Evolutionary conservation across 2,113 vertebrate genomes (phyloP).

Genomic region (Anser brachyrhynchus): DNA sequence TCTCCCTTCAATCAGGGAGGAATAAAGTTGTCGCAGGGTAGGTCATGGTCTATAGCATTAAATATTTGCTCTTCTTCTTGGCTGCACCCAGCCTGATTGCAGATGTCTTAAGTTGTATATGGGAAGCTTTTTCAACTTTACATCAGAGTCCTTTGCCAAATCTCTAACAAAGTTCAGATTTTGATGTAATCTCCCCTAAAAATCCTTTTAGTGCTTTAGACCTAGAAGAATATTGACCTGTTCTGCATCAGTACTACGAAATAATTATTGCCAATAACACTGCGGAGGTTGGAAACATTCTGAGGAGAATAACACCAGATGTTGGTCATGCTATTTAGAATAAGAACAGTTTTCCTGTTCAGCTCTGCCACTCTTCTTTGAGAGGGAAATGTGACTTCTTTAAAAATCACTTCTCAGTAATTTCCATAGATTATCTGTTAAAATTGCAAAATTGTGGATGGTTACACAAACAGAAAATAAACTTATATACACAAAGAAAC

Average conservation of each 20-base stretch:
- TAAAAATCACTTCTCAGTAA: not conserved
- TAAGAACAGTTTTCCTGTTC: not conserved
- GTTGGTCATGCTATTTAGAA: not conserved
- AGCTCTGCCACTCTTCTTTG: not conserved
- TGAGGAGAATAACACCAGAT: not conserved
- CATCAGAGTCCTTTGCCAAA: not conserved
- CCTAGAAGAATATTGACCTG: not conserved
- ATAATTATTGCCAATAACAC: not conserved
- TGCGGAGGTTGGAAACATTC: not conserved
- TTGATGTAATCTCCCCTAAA: not conserved
- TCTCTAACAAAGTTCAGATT: not conserved
- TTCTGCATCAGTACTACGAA: not conserved
- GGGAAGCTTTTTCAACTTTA: not conserved
- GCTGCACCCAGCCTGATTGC: not conserved
- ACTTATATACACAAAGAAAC: not conserved
- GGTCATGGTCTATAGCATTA: not conserved
- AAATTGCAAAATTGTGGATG: not conserved
- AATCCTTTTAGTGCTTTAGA: not conserved
- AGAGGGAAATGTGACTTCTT: not conserved
- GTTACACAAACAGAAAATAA: not conserved
- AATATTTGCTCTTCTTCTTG: not conserved
- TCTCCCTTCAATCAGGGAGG: not conserved
- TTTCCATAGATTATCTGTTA: not conserved
- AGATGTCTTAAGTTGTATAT: fast-evolving
- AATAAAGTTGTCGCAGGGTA: not conserved